Conservation (phyloP, 2,888 invertebrate genomes). For the Drosophila trichaetosa region DNA sequence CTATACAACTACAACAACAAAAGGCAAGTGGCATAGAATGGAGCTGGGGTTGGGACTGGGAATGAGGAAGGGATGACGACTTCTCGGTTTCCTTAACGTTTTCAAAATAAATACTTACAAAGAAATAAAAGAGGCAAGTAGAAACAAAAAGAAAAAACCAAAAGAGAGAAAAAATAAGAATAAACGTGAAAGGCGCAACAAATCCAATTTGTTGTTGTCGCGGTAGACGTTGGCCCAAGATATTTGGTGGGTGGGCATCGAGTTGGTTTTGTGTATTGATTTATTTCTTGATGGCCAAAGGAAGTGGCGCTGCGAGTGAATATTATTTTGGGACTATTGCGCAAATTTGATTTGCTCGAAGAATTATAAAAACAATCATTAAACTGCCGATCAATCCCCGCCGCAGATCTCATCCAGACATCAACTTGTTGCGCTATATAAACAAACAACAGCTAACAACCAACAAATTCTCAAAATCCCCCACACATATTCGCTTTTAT, state of each 20-base stretch:
- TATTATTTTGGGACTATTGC: constrained; percentile 66
- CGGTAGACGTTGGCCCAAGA: constrained; percentile 7
- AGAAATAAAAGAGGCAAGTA: constrained; percentile 44
- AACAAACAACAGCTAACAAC: constrained; percentile 58
- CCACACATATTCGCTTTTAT: constrained; percentile 39
- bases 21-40: constrained; percentile 6
- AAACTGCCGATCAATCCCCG: constrained; percentile 47
- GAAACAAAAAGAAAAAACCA: constrained; percentile 18
- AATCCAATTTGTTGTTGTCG: constrained; percentile 70
- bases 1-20: constrained; percentile 8
- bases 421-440: constrained; percentile 73
- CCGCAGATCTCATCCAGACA: constrained; percentile 31
- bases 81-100: constrained; percentile 68
- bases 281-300: constrained; percentile 50
- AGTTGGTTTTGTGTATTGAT: constrained; percentile 51
- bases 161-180: constrained; percentile 10
- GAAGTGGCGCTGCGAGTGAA: constrained; percentile 54
- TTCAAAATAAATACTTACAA: constrained; percentile 63
- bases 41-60: constrained; percentile 3
- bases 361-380: constrained; percentile 71
- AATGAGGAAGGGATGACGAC: constrained; percentile 34
- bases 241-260: constrained; percentile 1
- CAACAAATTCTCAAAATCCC: constrained; percentile 22
- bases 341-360: constrained; percentile 59
- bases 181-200: constrained; percentile 50